Conservation (phyloP, 2,113 vertebrate species). For the Erythrolamprus reginae region DNA sequence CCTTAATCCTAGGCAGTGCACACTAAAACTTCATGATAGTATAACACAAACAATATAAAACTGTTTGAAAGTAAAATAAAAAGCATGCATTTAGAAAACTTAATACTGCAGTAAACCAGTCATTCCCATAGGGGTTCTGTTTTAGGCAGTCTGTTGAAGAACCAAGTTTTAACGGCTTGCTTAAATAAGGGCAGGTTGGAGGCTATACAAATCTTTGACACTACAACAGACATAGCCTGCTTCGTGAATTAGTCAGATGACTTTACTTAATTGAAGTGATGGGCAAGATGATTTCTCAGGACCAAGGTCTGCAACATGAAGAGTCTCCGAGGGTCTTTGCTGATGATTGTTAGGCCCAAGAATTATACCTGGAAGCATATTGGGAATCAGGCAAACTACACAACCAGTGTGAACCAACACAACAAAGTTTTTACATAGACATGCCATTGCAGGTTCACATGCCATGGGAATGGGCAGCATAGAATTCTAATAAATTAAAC, state of each 20-base stretch:
- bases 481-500: no score
- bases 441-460: background rate
- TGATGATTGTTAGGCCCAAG: background rate
- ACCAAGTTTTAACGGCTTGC: background rate
- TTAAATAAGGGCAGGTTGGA: background rate
- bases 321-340: no score
- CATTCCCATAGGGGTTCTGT: background rate
- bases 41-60: background rate
- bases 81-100: background rate
- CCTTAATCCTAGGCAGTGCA: background rate
- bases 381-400: background rate
- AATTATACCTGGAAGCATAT: background rate
- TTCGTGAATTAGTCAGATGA: background rate
- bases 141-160: background rate
- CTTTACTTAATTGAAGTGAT: background rate
- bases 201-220: background rate
- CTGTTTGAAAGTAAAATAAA: background rate
- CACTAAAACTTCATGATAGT: background rate
- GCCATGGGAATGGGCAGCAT: no score
- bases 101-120: background rate
- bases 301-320: background rate
- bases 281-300: background rate
- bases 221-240: background rate
- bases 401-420: background rate
- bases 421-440: background rate